Base-by-base conservation (phyloP, 2,888 invertebrate genomes). In the Nymphalis c-album region DNA sequence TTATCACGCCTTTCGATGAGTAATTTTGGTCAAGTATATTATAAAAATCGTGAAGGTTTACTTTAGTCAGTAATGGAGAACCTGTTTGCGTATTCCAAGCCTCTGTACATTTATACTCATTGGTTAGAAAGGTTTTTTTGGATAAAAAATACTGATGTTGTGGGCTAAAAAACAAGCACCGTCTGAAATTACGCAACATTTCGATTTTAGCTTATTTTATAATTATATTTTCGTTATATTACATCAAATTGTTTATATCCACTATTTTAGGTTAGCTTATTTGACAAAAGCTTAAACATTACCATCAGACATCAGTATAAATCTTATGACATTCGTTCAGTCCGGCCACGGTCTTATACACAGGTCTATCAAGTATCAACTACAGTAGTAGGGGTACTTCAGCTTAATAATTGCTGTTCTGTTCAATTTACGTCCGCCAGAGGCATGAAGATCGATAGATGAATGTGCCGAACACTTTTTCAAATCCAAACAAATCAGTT, bases 21-120 rank as follows among this genome's bases (percentile, higher is more conserved):
- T 94, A 95, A 73, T 94, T 94, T 76, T 94, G 94, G 68, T 96
- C 95, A 53, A 97, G 77, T 69, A 95, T 94, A 77, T 94, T 88
- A 80, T 95, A 96, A 73, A 97, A 93, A 76, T 95, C 94, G 71
- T 94, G 94, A 65, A 94, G 72, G 76, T 95, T 94, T 45, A 96
- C 88, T 82, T 93, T 94, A 72, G 91, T 86, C 51, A 96, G 79
- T 47, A 96, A 78, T 4, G 95, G 92, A 16, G 94, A 92, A 18
- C 94, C 86, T 50, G 95, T 85, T 71, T 96, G 91, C 53, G 90
- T 87, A 70, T 94, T 92, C 97, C 97, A 97, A 67, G 93, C 93
- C 72, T 95, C 94, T 57, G 93, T 89, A 79, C 97, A 97, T 74
- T 93, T 93, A 80, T 96, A 97, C 18, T 95, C 94, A 74, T 95